Evolutionary conservation across 2,888 invertebrate genomes (phyloP).

Genomic region (Aromia moschata): DNA sequence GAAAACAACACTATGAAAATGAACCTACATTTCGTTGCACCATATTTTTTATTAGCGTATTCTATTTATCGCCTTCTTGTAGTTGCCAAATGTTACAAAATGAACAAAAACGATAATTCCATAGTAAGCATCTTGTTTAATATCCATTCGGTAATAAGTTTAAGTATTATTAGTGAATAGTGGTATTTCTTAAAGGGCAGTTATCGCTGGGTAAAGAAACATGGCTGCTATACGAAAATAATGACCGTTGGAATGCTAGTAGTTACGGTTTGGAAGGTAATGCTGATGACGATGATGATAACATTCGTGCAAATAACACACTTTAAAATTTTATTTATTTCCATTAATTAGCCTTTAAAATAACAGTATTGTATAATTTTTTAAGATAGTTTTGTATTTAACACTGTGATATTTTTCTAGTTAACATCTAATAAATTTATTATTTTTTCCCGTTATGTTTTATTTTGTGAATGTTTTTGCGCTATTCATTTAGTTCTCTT

Average conservation of each 20-base stretch:
- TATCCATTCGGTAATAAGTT: background rate
- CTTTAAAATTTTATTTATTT: constrained; percentile 41
- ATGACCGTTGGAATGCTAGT: constrained; percentile 86
- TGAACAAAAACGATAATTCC: background rate
- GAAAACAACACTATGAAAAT: no score
- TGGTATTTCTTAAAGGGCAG: constrained; percentile 70
- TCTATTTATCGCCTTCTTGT: no score
- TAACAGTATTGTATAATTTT: constrained; percentile 37
- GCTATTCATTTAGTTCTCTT: constrained; percentile 31
- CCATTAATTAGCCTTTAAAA: constrained; percentile 23
- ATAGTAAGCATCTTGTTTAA: constrained; percentile 10
- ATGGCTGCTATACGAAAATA: constrained; percentile 85
- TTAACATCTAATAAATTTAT: constrained; percentile 52
- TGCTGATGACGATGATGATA: constrained; percentile 48
- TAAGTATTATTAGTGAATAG: constrained; percentile 20
- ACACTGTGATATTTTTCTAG: constrained; percentile 56
- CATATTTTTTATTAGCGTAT: no score
- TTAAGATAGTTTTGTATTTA: constrained; percentile 33
- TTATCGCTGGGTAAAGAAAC: constrained; percentile 88
- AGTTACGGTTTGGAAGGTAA: constrained; percentile 81
- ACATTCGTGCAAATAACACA: constrained; percentile 53
- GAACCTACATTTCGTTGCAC: no score
- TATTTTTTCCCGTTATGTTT: constrained; percentile 51
- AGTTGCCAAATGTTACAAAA: no score
- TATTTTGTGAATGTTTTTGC: constrained; percentile 48